Evolutionary conservation across 2,888 invertebrate species (phyloP).

Genomic region (Girardia tigrina): DNA sequence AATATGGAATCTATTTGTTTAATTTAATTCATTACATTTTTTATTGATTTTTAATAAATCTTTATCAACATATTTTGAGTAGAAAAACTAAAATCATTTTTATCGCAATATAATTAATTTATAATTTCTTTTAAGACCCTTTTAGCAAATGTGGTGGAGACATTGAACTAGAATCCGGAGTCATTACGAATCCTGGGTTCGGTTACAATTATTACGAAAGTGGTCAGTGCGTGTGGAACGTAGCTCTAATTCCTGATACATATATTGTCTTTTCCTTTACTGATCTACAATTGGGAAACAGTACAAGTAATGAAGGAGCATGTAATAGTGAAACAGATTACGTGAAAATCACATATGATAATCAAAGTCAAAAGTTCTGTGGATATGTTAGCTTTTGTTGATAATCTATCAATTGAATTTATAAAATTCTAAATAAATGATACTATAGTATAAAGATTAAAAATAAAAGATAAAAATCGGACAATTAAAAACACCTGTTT

Average conservation of each 20-base stretch:
- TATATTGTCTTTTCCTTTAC: neutral
- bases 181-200: neutral
- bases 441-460: too few species aligned
- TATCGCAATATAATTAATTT: neutral
- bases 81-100: neutral
- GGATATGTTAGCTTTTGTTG: neutral
- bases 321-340: neutral
- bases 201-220: neutral
- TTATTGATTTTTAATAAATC: too few species aligned
- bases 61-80: too few species aligned
- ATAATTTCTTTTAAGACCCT: neutral
- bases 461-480: too few species aligned
- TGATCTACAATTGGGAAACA: slow-evolving; percentile 11
- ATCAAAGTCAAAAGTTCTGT: neutral
- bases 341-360: neutral
- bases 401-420: too few species aligned
- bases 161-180: neutral
- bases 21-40: too few species aligned
- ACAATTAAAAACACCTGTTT: too few species aligned
- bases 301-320: neutral
- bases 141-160: neutral
- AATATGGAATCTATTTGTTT: too few species aligned
- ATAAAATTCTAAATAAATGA: too few species aligned
- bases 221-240: neutral
- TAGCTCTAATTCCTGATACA: neutral